Conservation (phyloP, 2,888 invertebrate species). For the Calameuta filiformis region DNA sequence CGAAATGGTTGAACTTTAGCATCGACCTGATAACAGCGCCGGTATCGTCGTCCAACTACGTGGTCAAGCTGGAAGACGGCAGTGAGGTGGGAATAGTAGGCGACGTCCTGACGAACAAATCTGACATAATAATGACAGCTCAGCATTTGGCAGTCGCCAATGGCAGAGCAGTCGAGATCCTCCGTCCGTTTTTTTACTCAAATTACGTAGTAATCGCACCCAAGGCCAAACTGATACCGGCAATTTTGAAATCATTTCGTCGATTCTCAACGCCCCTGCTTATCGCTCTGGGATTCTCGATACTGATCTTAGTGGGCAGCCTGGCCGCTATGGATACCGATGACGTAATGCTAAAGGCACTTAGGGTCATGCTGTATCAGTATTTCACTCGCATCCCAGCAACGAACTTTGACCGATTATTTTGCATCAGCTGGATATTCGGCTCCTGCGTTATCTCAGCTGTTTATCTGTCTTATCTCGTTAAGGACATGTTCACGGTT, state of each 20-base stretch:
- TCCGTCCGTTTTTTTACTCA: constrained; percentile 26
- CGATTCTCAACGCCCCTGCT: neutral
- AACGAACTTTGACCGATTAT: constrained; percentile 20
- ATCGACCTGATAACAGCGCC: constrained; percentile 15
- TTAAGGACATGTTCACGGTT: constrained; percentile 25
- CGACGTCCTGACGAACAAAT: constrained; percentile 24
- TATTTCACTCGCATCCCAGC: constrained; percentile 18
- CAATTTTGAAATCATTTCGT: constrained; percentile 15
- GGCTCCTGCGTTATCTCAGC: constrained; percentile 23
- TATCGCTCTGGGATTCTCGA: neutral
- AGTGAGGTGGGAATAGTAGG: constrained; percentile 23
- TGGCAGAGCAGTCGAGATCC: constrained; percentile 10
- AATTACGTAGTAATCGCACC: constrained; percentile 25
- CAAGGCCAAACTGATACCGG: constrained; percentile 20
- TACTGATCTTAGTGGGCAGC: neutral
- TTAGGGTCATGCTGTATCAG: constrained; percentile 21
- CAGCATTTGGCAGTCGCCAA: constrained; percentile 18
- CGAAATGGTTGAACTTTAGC: constrained; percentile 27
- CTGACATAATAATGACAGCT: constrained; percentile 24
- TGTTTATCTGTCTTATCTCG: constrained; percentile 20
- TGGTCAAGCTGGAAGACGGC: constrained; percentile 19
- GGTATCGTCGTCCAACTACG: constrained; percentile 18
- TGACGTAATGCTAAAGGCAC: constrained; percentile 12
- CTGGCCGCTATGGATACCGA: constrained; percentile 8
- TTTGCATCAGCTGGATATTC: constrained; percentile 26